Conservation (phyloP, 53 echinoderm and acorn worm genomes). For the Antedon mediterranea region DNA sequence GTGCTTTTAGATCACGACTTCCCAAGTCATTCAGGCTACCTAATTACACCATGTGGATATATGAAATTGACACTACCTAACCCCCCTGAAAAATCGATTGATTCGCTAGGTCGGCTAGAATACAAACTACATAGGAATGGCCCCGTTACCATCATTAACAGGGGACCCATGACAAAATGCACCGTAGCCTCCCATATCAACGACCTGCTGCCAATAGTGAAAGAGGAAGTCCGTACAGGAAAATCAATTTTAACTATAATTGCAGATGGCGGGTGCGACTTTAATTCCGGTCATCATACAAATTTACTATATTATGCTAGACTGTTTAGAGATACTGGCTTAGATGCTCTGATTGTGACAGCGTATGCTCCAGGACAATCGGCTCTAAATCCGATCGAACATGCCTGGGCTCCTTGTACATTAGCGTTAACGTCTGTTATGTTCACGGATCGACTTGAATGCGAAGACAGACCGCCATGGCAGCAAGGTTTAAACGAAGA, state of each 20-base stretch:
- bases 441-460: not conserved
- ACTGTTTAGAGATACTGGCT: slow-evolving; percentile 16
- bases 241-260: slow-evolving; percentile 5
- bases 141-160: slow-evolving; percentile 5
- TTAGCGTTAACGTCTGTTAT: not conserved
- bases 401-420: slow-evolving; percentile 30
- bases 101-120: slow-evolving; percentile 4
- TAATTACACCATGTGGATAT: slow-evolving; percentile 41
- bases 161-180: slow-evolving; percentile 14
- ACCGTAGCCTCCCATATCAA: slow-evolving; percentile 25
- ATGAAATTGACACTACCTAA: slow-evolving; percentile 18
- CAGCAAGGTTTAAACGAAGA: slow-evolving; percentile 3
- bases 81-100: not conserved
- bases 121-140: too few relatives aligned
- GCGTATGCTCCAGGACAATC: slow-evolving; percentile 36
- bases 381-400: slow-evolving; percentile 30
- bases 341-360: slow-evolving; percentile 27
- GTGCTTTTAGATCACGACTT: slow-evolving; percentile 41
- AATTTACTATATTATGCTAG: slow-evolving; percentile 15
- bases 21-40: slow-evolving; percentile 32
- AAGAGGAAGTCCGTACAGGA: slow-evolving; percentile 3
- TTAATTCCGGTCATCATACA: slow-evolving; percentile 18
- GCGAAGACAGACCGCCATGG: slow-evolving; percentile 16
- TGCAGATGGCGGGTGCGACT: slow-evolving; percentile 24
- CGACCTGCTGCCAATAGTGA: slow-evolving; percentile 25